These are phyloP conservation scores for Channa striata DNA, from an alignment of 2,797 vertebrate genomes.

Conservation along the genomic window DNA sequence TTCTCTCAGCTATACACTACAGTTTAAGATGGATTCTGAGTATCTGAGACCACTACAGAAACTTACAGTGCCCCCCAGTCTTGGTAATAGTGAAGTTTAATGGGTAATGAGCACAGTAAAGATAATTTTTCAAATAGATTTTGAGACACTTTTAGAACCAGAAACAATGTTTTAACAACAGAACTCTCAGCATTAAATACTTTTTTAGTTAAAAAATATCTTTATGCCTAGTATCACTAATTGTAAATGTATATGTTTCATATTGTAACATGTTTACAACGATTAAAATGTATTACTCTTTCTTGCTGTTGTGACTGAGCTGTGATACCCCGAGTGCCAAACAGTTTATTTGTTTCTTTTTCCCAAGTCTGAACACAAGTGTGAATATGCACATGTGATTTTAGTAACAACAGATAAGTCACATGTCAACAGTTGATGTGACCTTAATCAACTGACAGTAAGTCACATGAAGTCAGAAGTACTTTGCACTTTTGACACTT, in stretches of 20 bases:
- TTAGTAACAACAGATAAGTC: conserved; percentile 12
- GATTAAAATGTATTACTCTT: neutral
- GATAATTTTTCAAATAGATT: too few relatives aligned
- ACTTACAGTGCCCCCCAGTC: too few relatives aligned
- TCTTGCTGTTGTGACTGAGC: neutral
- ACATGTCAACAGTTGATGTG: neutral
- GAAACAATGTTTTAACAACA: too few relatives aligned
- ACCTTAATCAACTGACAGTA: too few relatives aligned
- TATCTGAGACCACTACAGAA: too few relatives aligned
- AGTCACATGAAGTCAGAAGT: neutral
- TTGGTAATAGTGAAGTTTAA: too few relatives aligned
- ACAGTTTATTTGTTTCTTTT: too few relatives aligned
- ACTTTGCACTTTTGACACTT: conserved; percentile 21
- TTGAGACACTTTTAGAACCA: too few relatives aligned
- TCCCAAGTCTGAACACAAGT: too few relatives aligned
- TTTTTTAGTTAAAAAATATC: too few relatives aligned
- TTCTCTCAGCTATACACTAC: neutral
- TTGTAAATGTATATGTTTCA: accelerated
- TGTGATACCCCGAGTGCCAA: neutral
- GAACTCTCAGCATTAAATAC: too few relatives aligned
- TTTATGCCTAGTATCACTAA: too few relatives aligned
- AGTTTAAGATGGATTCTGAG: neutral
- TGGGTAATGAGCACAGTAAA: neutral
- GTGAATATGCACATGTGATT: conserved; percentile 7
- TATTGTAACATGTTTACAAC: neutral